Conservation (phyloP, 2,797 vertebrate genomes). For the Halcyon badia region DNA sequence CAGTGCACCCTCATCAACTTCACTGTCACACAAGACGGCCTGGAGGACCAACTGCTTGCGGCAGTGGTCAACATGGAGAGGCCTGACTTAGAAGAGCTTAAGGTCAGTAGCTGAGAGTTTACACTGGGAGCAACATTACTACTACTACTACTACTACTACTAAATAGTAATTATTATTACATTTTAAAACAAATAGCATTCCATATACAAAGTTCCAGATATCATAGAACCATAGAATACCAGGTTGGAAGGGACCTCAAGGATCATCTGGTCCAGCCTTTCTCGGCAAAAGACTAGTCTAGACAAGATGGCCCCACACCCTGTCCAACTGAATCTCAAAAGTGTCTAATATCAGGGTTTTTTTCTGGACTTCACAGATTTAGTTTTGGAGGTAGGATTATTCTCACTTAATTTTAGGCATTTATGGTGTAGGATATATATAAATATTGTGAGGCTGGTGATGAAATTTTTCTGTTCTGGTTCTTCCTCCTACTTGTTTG, state of each 20-base stretch:
- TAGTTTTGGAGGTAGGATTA: not conserved
- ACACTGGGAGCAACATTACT: not conserved
- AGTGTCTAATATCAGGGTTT: not conserved
- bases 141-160: not conserved
- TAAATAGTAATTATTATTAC: not conserved
- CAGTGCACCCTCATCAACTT: slow-evolving; percentile 98
- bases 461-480: not conserved
- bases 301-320: not conserved
- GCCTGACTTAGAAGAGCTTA: slow-evolving; percentile 93
- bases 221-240: not conserved
- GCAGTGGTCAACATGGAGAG: slow-evolving; percentile 93
- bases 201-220: not conserved
- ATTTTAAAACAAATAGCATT: not conserved
- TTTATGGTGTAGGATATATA: not conserved
- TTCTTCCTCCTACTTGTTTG: not conserved
- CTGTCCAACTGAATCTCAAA: not conserved
- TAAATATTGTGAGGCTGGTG: not conserved
- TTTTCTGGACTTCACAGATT: not conserved
- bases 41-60: slow-evolving; percentile 95
- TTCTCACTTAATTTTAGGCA: not conserved
- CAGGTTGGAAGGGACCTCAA: not conserved
- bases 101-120: slow-evolving; percentile 77
- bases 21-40: slow-evolving; percentile 90
- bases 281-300: not conserved
- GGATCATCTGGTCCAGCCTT: not conserved